Evolutionary conservation across 2,113 vertebrate species (phyloP).

Genomic region (Gasterosteus aculeatus): DNA sequence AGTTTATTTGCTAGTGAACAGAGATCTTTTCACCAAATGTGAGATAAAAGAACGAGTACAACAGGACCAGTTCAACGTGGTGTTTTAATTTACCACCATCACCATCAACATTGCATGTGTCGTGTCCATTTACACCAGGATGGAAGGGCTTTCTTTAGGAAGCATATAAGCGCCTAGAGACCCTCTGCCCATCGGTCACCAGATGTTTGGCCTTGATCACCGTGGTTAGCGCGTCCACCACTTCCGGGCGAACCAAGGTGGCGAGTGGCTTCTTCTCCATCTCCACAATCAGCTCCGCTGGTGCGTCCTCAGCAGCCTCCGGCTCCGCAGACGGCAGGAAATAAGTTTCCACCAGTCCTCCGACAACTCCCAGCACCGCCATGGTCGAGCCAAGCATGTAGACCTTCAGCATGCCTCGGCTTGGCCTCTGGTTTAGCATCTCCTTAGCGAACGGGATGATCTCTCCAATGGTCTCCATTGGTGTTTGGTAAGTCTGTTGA

Average conservation of each 20-base stretch:
- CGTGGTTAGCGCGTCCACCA: slow-evolving; percentile 35
- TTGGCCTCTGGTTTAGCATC: slow-evolving; percentile 84
- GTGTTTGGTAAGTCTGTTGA: slow-evolving; percentile 28
- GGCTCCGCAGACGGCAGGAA: slow-evolving; percentile 83
- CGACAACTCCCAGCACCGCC: slow-evolving; percentile 84
- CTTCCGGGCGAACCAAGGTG: slow-evolving; percentile 20
- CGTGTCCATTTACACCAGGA: slow-evolving; percentile 16
- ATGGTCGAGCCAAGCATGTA: slow-evolving; percentile 90
- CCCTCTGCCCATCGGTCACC: slow-evolving; percentile 42
- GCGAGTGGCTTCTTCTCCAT: slow-evolving; percentile 35
- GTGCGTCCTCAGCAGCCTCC: slow-evolving; percentile 60
- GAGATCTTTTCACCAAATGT: slow-evolving; percentile 8
- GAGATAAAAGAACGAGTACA: slow-evolving; percentile 34
- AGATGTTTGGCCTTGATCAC: slow-evolving; percentile 54
- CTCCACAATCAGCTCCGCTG: slow-evolving; percentile 25
- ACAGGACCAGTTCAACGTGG: slow-evolving; percentile 11
- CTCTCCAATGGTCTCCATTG: slow-evolving; percentile 87
- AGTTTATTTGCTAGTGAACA: slow-evolving; percentile 9
- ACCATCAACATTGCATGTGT: slow-evolving; percentile 9
- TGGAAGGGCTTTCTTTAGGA: slow-evolving; percentile 59
- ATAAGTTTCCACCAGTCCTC: slow-evolving; percentile 85
- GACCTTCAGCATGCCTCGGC: slow-evolving; percentile 85
- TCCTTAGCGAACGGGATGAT: slow-evolving; percentile 89
- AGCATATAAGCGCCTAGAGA: slow-evolving; percentile 65
- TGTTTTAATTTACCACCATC: slow-evolving; percentile 30